These are phyloP conservation scores for Camponotus floridanus DNA, from an alignment of 1,140 invertebrate species.

Conservation along the genomic window DNA sequence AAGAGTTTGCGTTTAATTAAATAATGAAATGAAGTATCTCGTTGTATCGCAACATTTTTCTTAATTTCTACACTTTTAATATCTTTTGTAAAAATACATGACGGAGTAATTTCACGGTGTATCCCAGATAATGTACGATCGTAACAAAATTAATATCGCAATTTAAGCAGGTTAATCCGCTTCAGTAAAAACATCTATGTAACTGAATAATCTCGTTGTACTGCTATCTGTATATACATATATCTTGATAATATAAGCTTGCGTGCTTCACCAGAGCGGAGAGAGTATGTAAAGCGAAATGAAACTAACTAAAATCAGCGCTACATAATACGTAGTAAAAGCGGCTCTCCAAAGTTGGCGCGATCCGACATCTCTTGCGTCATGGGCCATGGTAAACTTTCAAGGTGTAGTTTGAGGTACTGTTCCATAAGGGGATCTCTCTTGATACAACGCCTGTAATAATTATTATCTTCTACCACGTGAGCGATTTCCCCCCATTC, in stretches of 20 bases:
- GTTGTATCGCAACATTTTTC: background rate
- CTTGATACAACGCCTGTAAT: slow-evolving; percentile 45
- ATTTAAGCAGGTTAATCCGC: slow-evolving; percentile 29
- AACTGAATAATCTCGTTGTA: slow-evolving; percentile 43
- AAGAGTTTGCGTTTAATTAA: background rate
- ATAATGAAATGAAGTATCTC: background rate
- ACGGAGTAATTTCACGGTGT: background rate
- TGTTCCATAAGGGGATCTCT: slow-evolving; percentile 43
- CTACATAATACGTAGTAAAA: slow-evolving; percentile 58
- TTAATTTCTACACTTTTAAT: background rate
- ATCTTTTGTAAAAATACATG: background rate
- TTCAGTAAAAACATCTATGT: slow-evolving; percentile 37
- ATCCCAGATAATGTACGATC: background rate
- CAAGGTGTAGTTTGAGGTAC: slow-evolving; percentile 46
- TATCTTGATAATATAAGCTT: slow-evolving; percentile 51
- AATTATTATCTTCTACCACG: slow-evolving; percentile 53
- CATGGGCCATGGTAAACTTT: slow-evolving; percentile 52
- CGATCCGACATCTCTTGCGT: slow-evolving; percentile 59
- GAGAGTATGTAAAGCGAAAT: slow-evolving; percentile 56
- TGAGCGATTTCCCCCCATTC: slow-evolving; percentile 5
- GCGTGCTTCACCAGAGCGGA: slow-evolving; percentile 22
- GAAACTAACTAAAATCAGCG: slow-evolving; percentile 63
- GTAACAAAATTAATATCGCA: slow-evolving; percentile 39
- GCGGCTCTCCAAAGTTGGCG: slow-evolving; percentile 58
- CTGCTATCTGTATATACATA: slow-evolving; percentile 1